Conservation (phyloP, 2,888 invertebrate genomes). For the Anorthoa munda region DNA sequence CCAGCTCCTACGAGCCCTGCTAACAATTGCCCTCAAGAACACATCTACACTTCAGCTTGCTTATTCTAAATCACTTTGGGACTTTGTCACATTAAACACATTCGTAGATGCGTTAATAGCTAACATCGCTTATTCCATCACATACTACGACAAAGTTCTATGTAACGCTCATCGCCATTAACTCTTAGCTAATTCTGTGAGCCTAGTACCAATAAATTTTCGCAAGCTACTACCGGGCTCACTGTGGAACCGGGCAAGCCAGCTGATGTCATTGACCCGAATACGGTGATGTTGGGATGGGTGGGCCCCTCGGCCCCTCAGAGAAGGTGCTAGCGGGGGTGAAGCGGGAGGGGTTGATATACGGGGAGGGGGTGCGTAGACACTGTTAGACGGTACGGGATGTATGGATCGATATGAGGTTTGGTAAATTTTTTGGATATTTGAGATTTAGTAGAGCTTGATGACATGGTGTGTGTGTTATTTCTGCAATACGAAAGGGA, state of each 20-base stretch:
- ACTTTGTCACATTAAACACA: background rate
- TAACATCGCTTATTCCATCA: background rate
- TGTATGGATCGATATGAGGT: conserved; percentile 10
- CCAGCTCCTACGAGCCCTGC: too few relatives aligned
- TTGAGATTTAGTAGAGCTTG: background rate
- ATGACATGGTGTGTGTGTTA: too few relatives aligned
- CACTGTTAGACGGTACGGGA: conserved; percentile 66
- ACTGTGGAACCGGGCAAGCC: conserved; percentile 37
- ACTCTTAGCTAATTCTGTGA: background rate
- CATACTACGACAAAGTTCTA: background rate
- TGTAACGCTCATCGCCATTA: background rate
- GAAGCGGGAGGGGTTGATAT: conserved; percentile 39
- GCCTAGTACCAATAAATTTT: background rate
- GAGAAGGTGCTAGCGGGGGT: background rate
- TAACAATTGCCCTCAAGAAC: too few relatives aligned
- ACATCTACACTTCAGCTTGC: background rate
- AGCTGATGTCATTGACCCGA: conserved; percentile 83
- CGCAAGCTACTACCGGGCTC: conserved; percentile 19
- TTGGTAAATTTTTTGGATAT: background rate
- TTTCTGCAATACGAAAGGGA: too few relatives aligned
- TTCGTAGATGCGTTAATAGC: background rate
- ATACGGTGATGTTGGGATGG: conserved; percentile 65
- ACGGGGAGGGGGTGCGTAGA: conserved; percentile 61
- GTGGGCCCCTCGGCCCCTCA: conserved; percentile 14
- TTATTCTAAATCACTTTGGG: background rate